phyloP scores from a whole-genome alignment of 92 coral and sea anemone genomes.

The Meandrina meandrites region DNA sequence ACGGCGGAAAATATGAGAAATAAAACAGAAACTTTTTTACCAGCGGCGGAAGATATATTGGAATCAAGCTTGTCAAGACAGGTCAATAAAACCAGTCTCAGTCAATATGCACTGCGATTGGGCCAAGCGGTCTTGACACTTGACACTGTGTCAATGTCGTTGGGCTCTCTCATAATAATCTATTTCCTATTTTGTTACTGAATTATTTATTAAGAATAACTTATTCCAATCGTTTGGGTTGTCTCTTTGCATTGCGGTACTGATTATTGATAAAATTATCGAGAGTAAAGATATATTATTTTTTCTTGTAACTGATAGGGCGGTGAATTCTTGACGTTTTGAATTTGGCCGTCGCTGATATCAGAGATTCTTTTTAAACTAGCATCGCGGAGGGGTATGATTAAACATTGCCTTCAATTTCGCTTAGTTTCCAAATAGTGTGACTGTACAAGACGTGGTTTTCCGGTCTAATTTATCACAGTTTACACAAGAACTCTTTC shows the following conservation, averaged over 20 bases:
- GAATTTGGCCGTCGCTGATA: background rate
- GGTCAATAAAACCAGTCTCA: constrained; percentile 8
- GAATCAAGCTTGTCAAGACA: background rate
- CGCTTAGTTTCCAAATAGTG: background rate
- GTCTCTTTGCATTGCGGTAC: background rate
- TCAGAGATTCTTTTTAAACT: background rate
- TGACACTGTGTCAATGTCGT: background rate
- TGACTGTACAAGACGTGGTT: constrained; percentile 11
- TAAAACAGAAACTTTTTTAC: background rate
- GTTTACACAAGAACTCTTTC: constrained; percentile 26
- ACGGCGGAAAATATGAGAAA: background rate
- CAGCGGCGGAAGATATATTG: constrained; percentile 2
- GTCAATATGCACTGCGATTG: background rate
- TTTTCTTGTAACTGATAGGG: background rate
- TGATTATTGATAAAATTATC: background rate
- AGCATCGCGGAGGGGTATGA: background rate
- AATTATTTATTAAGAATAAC: constrained; percentile 9
- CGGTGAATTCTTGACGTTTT: background rate
- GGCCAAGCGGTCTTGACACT: background rate
- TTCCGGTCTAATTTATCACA: constrained; percentile 36
- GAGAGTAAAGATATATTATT: background rate
- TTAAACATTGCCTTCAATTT: constrained; percentile 9
- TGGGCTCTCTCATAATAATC: background rate
- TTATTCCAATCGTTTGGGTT: background rate
- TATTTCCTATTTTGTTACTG: constrained; percentile 26